Percentiles rank a stretch among this genome's conserved stretches.
These are phyloP conservation scores for Melinopterus prodromus DNA, from an alignment of 2,888 invertebrate species.

Conservation along the genomic window DNA sequence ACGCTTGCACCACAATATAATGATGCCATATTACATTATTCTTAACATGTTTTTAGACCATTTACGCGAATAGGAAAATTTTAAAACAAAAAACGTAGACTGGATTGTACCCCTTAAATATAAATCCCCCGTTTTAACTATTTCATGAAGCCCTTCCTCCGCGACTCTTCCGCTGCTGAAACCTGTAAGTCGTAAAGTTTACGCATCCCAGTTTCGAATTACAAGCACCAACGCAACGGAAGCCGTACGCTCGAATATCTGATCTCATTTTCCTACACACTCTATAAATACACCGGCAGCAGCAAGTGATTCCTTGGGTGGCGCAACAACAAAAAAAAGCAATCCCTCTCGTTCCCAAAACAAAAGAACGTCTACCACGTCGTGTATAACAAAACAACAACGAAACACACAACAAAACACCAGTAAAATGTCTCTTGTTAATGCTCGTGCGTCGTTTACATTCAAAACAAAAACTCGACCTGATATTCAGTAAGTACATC, in stretches of 20 bases:
- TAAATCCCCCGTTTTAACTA: background rate
- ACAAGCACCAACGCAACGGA: constrained; percentile 35
- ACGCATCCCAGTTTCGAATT: constrained; percentile 41
- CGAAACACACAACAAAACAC: background rate
- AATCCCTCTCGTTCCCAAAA: background rate
- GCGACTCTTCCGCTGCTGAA: constrained; percentile 27
- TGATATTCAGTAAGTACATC: no score
- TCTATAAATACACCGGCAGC: constrained; percentile 34
- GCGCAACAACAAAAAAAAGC: background rate
- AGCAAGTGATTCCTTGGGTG: background rate
- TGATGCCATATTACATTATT: no score
- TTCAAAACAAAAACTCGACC: background rate
- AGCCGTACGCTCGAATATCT: constrained; percentile 39
- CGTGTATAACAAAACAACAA: no score
- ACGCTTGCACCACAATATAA: no score
- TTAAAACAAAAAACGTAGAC: no score
- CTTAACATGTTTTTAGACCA: no score
- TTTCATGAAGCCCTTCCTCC: background rate
- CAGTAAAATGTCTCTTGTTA: background rate
- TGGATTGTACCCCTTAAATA: no score
- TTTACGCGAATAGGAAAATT: no score
- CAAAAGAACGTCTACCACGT: background rate
- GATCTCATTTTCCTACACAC: constrained; percentile 37
- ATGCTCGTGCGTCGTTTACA: background rate
- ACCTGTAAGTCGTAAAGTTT: constrained; percentile 42